A percentile compares a stretch with the other conserved stretches of the same genome.
These are phyloP conservation scores for Lethrus apterus DNA, from an alignment of 1,140 invertebrate species.

Conservation along the genomic window DNA sequence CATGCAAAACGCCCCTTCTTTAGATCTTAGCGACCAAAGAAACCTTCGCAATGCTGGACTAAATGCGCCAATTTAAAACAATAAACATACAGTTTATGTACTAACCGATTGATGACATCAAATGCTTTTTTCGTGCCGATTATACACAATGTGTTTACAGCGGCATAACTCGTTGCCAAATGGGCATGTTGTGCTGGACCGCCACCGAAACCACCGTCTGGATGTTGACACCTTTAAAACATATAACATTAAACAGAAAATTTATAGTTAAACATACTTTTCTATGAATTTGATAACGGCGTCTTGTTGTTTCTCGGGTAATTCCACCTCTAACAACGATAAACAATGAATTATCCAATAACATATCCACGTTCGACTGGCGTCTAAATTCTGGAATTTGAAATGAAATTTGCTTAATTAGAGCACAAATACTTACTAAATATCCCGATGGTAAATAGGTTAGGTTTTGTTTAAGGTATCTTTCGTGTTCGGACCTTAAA, in stretches of 20 bases:
- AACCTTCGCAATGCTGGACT: slow-evolving; percentile 67
- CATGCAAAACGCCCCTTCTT: slow-evolving; percentile 88
- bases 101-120: slow-evolving; percentile 74
- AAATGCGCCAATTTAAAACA: slow-evolving; percentile 15
- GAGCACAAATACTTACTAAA: slow-evolving; percentile 46
- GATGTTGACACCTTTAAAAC: slow-evolving; percentile 62
- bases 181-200: slow-evolving; percentile 88
- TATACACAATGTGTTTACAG: slow-evolving; percentile 84
- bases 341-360: slow-evolving; percentile 93
- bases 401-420: slow-evolving; percentile 7
- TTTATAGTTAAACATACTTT: slow-evolving; percentile 28
- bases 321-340: slow-evolving; percentile 67
- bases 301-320: slow-evolving; percentile 56
- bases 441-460: slow-evolving; percentile 58
- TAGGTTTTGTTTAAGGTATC: slow-evolving; percentile 64
- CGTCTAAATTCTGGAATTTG: slow-evolving; percentile 72
- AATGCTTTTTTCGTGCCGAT: slow-evolving; percentile 85
- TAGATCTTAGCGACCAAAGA: slow-evolving; percentile 63
- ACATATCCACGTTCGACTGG: slow-evolving; percentile 90
- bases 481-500: slow-evolving; percentile 54
- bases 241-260: no score
- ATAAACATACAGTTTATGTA: slow-evolving; percentile 12
- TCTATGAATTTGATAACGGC: slow-evolving; percentile 61
- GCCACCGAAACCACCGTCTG: slow-evolving; percentile 86
- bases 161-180: slow-evolving; percentile 94